These are phyloP conservation scores for Sinosuthora webbiana DNA, from an alignment of 2,113 vertebrate genomes.

Conservation along the genomic window DNA sequence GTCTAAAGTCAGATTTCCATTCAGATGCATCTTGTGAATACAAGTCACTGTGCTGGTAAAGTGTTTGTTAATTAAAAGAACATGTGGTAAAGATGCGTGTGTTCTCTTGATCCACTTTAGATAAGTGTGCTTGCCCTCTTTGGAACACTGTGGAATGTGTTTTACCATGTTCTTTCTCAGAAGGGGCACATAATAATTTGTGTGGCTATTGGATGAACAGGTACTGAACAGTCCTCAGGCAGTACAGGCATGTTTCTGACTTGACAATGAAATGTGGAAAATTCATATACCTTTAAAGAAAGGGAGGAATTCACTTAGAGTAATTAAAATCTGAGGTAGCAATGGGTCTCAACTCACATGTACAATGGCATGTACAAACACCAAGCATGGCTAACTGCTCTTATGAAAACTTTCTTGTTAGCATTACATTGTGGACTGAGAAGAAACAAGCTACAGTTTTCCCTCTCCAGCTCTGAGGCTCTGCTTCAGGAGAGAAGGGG, in stretches of 20 bases:
- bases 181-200: neutral
- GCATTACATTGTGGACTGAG: neutral
- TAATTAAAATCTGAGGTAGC: neutral
- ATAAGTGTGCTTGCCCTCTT: constrained; percentile 29
- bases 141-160: neutral
- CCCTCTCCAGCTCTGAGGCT: neutral
- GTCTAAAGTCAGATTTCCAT: constrained; percentile 61
- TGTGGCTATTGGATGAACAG: neutral
- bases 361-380: neutral
- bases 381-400: neutral
- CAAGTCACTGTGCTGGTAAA: constrained; percentile 67
- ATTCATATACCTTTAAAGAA: neutral
- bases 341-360: neutral
- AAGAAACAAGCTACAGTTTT: neutral
- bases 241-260: neutral
- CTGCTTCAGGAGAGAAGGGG: neutral
- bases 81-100: neutral
- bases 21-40: constrained; percentile 63
- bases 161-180: neutral
- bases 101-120: constrained; percentile 63
- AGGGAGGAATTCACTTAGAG: neutral
- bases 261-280: neutral
- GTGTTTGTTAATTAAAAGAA: constrained; percentile 66
- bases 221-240: neutral
- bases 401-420: neutral